Evolutionary conservation across 2,113 vertebrate species (phyloP).

Genomic region (rabbit (Oryctolagus cuniculus)): mOryCun1.1 NC_091438.1:3670001-3670500

Average conservation of each 20-base stretch:
- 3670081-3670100: rapidly evolving
- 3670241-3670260: conserved; percentile 93
- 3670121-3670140: rapidly evolving
- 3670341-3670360: conserved; percentile 96
- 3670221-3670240: conserved; percentile 93
- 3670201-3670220: conserved; percentile 92
- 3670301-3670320: conserved; percentile 94
- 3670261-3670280: conserved; percentile 96
- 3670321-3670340: conserved; percentile 91
- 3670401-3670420: conserved; percentile 97
- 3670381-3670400: conserved; percentile 98
- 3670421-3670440: conserved; percentile 94
- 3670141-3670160: rapidly evolving
- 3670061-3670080: rapidly evolving
- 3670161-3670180: conserved; percentile 89
- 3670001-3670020: rapidly evolving
- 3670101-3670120: rapidly evolving
- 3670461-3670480: background rate
- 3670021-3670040: rapidly evolving
- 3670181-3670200: conserved; percentile 92
- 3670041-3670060: rapidly evolving
- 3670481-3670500: background rate
- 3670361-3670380: conserved; percentile 93
- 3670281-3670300: conserved; percentile 97
- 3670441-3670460: conserved; percentile 91